A percentile compares a stretch with the other conserved stretches of the same genome.
Evolutionary conservation across 2,797 vertebrate genomes (phyloP).

Genomic region (Morelia viridis): DNA sequence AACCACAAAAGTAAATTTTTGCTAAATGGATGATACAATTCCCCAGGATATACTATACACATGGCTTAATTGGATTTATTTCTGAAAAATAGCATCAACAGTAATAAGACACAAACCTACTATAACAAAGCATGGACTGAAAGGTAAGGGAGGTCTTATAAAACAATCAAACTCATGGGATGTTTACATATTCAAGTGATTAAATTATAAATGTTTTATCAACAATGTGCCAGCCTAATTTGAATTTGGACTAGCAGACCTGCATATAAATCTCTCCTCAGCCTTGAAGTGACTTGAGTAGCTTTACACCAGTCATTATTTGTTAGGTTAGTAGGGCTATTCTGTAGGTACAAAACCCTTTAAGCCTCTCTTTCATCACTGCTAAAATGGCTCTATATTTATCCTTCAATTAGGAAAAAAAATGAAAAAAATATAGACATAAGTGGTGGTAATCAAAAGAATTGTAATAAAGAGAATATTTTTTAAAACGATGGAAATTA

Average conservation of each 20-base stretch:
- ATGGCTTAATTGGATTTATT: neutral
- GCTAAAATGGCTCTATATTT: neutral
- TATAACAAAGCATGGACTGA: slow-evolving; percentile 18
- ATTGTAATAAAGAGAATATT: neutral
- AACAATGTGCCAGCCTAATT: neutral
- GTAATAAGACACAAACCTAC: slow-evolving; percentile 8
- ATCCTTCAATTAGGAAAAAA: neutral
- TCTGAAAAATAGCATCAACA: neutral
- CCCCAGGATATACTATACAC: neutral
- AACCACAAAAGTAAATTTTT: rapidly evolving
- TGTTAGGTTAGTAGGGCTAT: neutral
- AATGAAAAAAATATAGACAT: neutral
- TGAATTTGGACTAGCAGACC: neutral
- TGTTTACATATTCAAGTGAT: neutral
- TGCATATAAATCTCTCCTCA: neutral
- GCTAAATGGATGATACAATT: neutral
- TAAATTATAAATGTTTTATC: slow-evolving; percentile 14
- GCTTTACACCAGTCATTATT: neutral
- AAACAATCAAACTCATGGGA: neutral
- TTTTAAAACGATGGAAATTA: neutral
- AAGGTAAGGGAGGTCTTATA: neutral
- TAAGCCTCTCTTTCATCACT: neutral
- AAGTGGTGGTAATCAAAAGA: neutral
- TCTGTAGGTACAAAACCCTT: neutral
- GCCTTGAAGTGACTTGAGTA: neutral